Evolutionary conservation across 1,140 invertebrate species (phyloP).

Genomic region (Heliconius congener): DNA sequence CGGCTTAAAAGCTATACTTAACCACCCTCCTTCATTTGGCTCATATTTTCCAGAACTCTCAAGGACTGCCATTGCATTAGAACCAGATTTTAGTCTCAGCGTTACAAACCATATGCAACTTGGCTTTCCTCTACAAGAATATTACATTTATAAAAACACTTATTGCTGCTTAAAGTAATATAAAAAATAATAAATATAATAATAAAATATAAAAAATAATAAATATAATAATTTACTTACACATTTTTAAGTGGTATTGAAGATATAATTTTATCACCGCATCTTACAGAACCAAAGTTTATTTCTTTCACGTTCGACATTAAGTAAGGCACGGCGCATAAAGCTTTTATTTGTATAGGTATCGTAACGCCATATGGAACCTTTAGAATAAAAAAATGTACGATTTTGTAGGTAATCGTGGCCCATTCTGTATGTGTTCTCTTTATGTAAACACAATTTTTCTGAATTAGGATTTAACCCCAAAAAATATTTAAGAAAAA

Average conservation of each 20-base stretch:
- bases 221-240: constrained; percentile 48
- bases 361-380: constrained; percentile 70
- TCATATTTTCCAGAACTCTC: constrained; percentile 70
- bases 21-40: constrained; percentile 66
- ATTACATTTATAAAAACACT: background rate
- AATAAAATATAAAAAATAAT: background rate
- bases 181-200: background rate
- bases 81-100: constrained; percentile 59
- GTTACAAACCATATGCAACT: constrained; percentile 73
- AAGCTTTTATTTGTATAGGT: constrained; percentile 63
- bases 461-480: too few relatives aligned
- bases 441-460: too few relatives aligned
- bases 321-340: constrained; percentile 73
- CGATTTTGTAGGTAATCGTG: background rate
- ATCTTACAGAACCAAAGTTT: constrained; percentile 69
- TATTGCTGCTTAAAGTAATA: background rate
- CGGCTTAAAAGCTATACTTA: constrained; percentile 69
- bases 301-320: constrained; percentile 57
- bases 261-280: constrained; percentile 68
- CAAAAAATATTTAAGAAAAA: too few relatives aligned
- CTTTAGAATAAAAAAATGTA: constrained; percentile 36
- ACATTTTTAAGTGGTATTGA: constrained; percentile 74
- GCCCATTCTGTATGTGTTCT: too few relatives aligned
- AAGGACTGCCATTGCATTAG: constrained; percentile 59
- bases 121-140: constrained; percentile 61